Base-by-base conservation (phyloP, 2,113 vertebrate genomes). In the Proteles cristata region DNA sequence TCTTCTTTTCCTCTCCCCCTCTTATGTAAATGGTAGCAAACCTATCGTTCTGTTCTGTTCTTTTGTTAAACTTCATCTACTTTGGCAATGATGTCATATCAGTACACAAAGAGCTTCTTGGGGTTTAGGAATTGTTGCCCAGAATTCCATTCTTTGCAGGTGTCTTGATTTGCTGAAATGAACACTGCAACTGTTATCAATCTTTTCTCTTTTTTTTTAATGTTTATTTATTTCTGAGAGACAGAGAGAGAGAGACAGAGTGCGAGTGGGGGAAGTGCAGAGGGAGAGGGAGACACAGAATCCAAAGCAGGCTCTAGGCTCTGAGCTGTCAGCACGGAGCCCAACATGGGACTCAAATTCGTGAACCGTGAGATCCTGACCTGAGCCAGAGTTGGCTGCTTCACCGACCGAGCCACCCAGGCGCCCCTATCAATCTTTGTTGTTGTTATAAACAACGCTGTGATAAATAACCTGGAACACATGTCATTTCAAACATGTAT, bases 81-180 rank as follows among this genome's bases (percentile, higher is more conserved):
- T 55, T 88, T 55, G 61, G 71, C 66, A 87, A 58, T 28, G 8
- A 84, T 74, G 55, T 53, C 81, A 7, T 39, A 50, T 33, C 50
- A 86, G 43, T 6, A 48, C 11, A n/a, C 55, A 69, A 83, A 71
- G 25, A 91, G 0, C 4, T 93, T 82, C 31, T 55, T 65, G 71
- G 35, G 83, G 21, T 92, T 69, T 94, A 96, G 55, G 58, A 95
- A 84, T 65, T 83, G 15, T n/a, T 61, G 35, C 19, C 19, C 68
- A 39, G 58, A 83, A 93, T 88, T 95, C 31, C 48, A 65, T 76
- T 90, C 43, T 91, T 83, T 82, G 65, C 48, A 31, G 6, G 15
- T 82, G 74, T 68, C 19, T 11, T 82, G n/a, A 83, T 84, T 96
- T 96, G 48, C 43, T 91, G 93, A 87, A 90, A 92, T 69, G 10